Evolutionary conservation across 2,797 vertebrate species (phyloP).

Genomic region (Chaetophractus vellerosus): DNA sequence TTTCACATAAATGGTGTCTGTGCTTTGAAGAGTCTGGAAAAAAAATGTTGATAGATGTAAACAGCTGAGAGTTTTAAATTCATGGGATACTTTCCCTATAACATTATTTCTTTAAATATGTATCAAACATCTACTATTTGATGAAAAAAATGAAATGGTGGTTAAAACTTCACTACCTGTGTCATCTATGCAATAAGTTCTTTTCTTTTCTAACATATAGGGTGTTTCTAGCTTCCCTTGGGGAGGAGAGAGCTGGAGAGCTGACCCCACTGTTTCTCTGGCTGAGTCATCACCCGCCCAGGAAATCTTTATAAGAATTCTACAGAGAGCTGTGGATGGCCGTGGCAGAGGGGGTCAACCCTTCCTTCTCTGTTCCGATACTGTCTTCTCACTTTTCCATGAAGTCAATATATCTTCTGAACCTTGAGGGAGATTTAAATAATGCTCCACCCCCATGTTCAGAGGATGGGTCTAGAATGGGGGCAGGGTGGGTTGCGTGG

Average conservation of each 20-base stretch:
- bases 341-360: neutral
- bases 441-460: neutral
- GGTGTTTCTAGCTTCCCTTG: neutral
- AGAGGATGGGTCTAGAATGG: neutral
- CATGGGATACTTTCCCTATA: neutral
- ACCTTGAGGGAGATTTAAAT: neutral
- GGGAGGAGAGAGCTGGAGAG: neutral
- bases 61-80: constrained; percentile 63
- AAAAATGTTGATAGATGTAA: neutral
- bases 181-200: neutral
- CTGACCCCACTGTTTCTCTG: neutral
- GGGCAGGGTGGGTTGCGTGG: neutral
- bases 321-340: neutral
- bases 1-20: neutral
- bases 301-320: neutral
- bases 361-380: neutral
- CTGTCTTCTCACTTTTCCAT: neutral
- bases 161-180: neutral
- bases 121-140: neutral
- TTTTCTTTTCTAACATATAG: neutral
- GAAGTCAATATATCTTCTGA: neutral
- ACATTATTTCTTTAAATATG: constrained; percentile 60
- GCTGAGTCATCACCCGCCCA: neutral
- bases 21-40: constrained; percentile 24
- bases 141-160: constrained; percentile 16